Conservation (phyloP, 2,888 invertebrate species). For the Amphipoea lucens region DNA sequence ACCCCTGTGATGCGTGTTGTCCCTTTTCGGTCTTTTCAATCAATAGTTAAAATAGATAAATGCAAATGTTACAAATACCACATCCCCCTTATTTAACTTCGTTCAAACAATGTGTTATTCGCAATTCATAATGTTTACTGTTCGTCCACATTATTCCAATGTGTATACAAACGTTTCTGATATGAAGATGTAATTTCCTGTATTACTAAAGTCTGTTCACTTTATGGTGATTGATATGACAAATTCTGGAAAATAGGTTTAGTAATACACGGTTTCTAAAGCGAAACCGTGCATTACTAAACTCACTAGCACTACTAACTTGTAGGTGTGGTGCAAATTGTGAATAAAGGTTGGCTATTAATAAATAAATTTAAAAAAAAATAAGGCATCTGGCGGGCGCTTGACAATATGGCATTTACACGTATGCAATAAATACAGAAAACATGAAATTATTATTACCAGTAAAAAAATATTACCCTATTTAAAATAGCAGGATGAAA, state of each 20-base stretch:
- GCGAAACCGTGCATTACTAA: too few species aligned
- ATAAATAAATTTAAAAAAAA: too few species aligned
- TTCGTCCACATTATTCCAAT: slow-evolving; percentile 24
- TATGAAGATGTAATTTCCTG: slow-evolving; percentile 22
- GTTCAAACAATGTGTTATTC: slow-evolving; percentile 32
- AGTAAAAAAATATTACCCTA: too few species aligned
- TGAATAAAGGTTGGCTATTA: too few species aligned
- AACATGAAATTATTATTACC: too few species aligned
- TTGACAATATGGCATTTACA: too few species aligned
- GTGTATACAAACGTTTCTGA: slow-evolving; percentile 17
- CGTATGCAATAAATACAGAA: too few species aligned
- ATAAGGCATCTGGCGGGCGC: too few species aligned
- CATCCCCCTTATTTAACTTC: slow-evolving; percentile 4
- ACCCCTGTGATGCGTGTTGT: neutral
- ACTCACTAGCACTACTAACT: too few species aligned
- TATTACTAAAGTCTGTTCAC: slow-evolving; percentile 20
- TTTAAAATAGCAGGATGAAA: too few species aligned
- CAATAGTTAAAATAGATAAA: slow-evolving; percentile 5
- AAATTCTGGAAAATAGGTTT: neutral
- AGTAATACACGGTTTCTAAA: neutral
- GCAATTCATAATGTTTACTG: slow-evolving; percentile 27
- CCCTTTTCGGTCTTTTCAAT: neutral
- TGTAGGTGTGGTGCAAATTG: too few species aligned
- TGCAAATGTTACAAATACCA: slow-evolving; percentile 5
- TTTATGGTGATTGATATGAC: neutral